phyloP scores from a whole-genome alignment of 1,140 invertebrate genomes.

The Drosophila subobscura region DNA sequence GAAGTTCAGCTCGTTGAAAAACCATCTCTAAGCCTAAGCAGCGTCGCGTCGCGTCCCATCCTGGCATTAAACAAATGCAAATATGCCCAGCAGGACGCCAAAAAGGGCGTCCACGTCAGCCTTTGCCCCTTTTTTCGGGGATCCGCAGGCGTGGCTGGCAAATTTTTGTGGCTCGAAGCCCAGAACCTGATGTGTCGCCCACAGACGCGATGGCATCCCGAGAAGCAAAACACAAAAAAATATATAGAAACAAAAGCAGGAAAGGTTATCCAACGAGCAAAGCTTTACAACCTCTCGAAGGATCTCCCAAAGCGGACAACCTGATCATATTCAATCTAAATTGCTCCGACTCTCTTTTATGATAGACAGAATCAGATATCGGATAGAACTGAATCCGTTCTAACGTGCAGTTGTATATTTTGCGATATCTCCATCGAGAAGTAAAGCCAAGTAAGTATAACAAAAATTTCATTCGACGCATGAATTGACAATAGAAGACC shows the following conservation, averaged over 20 bases:
- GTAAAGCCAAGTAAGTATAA: too few relatives aligned
- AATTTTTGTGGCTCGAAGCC: constrained; percentile 27
- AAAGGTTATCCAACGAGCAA: neutral
- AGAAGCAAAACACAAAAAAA: constrained; percentile 6
- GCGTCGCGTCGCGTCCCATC: constrained; percentile 49
- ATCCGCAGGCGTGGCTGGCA: constrained; percentile 16
- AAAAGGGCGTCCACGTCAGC: constrained; percentile 37
- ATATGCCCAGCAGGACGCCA: constrained; percentile 59
- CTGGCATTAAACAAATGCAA: constrained; percentile 69
- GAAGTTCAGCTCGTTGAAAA: constrained; percentile 56
- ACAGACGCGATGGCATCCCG: neutral
- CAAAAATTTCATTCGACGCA: too few relatives aligned
- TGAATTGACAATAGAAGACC: too few relatives aligned
- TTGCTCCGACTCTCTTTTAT: too few relatives aligned
- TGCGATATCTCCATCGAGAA: too few relatives aligned
- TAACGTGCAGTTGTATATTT: too few relatives aligned
- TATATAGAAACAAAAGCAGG: constrained; percentile 39
- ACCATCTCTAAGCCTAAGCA: constrained; percentile 36
- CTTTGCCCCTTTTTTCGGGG: constrained; percentile 27
- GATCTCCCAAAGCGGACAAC: too few relatives aligned
- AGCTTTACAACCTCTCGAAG: neutral
- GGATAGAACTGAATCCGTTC: too few relatives aligned
- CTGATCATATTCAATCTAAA: too few relatives aligned
- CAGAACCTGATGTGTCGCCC: constrained; percentile 1
- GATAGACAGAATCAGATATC: too few relatives aligned